These are phyloP conservation scores for Tethya wilhelma DNA, from an alignment of 37 sponge, comb jelly and placozoan genomes.

Conservation along the genomic window DNA sequence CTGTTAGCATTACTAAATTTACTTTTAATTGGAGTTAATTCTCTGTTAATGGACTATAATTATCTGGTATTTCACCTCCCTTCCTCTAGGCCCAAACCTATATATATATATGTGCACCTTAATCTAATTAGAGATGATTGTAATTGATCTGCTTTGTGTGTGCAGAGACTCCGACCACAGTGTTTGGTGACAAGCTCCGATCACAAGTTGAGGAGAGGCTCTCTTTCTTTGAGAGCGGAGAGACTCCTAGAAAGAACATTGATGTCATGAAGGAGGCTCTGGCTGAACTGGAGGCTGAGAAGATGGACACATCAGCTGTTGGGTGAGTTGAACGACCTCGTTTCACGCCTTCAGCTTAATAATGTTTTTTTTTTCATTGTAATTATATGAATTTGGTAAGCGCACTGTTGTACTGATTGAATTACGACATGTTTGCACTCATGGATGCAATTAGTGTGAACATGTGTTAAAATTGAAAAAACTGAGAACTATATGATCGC, in stretches of 20 bases:
- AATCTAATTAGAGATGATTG: background rate
- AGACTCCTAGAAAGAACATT: constrained; percentile 86
- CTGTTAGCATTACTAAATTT: background rate
- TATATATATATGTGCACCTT: background rate
- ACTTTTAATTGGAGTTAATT: background rate
- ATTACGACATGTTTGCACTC: background rate
- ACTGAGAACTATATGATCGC: too few relatives aligned
- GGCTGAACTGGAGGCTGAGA: constrained; percentile 52
- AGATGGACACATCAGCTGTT: constrained; percentile 15
- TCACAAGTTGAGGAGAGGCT: constrained; percentile 98
- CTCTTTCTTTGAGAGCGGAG: constrained; percentile 94
- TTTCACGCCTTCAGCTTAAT: too few relatives aligned
- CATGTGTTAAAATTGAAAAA: too few relatives aligned
- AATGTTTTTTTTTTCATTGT: background rate
- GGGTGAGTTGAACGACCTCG: background rate
- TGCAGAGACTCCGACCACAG: constrained; percentile 78
- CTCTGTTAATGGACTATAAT: background rate
- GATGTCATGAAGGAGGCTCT: constrained; percentile 97
- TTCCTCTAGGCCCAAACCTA: background rate
- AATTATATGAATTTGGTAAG: background rate
- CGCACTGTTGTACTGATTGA: background rate
- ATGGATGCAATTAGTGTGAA: too few relatives aligned
- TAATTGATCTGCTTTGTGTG: background rate
- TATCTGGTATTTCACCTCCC: background rate
- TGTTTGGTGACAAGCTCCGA: constrained; percentile 92